Evolutionary conservation across 2,888 invertebrate genomes (phyloP), one percentile per base, ranked within the genome.

Genomic region (Phanerotoma sp.): DNA sequence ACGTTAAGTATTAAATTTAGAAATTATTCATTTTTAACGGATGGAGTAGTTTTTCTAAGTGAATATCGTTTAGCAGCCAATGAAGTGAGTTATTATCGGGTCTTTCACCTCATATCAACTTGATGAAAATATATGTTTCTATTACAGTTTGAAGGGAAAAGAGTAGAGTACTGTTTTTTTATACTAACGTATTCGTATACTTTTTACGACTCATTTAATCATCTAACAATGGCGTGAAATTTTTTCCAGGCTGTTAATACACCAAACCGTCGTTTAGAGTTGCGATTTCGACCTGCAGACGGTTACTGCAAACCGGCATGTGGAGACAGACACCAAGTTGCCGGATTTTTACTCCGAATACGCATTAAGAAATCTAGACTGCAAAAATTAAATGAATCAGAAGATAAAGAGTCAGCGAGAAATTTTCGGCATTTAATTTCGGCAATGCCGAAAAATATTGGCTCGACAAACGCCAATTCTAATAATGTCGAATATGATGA

Each of bases 221-320:
- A n/a, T n/a, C n/a, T n/a, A n/a, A n/a, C n/a, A n/a, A n/a, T n/a
- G n/a, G n/a, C n/a, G n/a, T n/a, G n/a, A n/a, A n/a, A n/a, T 7
- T 49, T 32, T 54, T 56, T 55, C 6, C 28, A 84, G 84, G 82
- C 81, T 1, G 78, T 82, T 49, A 76, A 78, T 42, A 79, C 81
- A 35, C 78, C 79, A 40, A 83, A 84, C 54, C 84, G 85, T 62
- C 83, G 91, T 38, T 72, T 93, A 52, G 88, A 91, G 62, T 71
- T 96, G 11, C 81, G 83, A 52, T 94, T 88, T 73, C 85, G 93
- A 64, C 92, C 93, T 0, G 82, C 87, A 2, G 93, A 95, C 78
- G 83, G 85, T 11, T 93, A 83, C 71, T 84, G 88, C 57, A 94
- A 93, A 73, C 86, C 91, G 40, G 81, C 86, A 1, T 85, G 83